phyloP scores from a whole-genome alignment of 2,113 vertebrate genomes.

The Misgurnus mizolepis region DNA sequence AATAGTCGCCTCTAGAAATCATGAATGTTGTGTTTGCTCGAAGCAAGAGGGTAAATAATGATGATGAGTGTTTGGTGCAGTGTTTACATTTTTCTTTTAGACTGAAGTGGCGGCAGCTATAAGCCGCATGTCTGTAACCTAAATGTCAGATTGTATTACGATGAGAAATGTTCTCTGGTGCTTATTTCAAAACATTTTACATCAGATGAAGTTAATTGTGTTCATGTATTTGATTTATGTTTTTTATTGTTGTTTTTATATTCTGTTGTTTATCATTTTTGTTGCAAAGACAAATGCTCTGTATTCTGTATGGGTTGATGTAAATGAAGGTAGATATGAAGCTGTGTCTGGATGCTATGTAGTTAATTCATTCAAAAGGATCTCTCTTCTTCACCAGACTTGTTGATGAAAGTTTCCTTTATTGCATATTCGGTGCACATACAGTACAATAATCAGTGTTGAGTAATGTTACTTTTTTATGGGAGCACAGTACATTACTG shows the following conservation, averaged over 20 bases:
- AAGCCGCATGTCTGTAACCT: background rate
- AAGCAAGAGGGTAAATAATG: background rate
- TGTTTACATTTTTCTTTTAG: background rate
- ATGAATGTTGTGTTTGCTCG: background rate
- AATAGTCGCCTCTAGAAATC: background rate
- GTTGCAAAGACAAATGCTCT: background rate
- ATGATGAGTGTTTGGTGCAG: conserved; percentile 10
- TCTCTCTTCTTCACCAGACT: too few species aligned
- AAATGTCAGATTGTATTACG: background rate
- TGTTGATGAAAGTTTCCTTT: too few species aligned
- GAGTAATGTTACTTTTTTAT: too few species aligned
- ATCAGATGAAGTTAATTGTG: too few species aligned
- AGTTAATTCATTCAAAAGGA: too few species aligned
- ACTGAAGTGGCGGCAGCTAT: background rate
- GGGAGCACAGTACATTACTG: too few species aligned
- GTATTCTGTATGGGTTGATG: too few species aligned
- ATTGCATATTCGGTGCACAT: too few species aligned
- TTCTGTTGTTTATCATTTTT: background rate
- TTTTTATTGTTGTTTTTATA: background rate
- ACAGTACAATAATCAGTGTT: too few species aligned
- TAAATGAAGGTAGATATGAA: too few species aligned
- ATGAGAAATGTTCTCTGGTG: background rate
- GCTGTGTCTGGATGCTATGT: too few species aligned
- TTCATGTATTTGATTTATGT: background rate
- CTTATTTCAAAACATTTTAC: background rate